phyloP scores from a whole-genome alignment of 2,888 invertebrate species.

The Kryphioiulus occultus region DNA sequence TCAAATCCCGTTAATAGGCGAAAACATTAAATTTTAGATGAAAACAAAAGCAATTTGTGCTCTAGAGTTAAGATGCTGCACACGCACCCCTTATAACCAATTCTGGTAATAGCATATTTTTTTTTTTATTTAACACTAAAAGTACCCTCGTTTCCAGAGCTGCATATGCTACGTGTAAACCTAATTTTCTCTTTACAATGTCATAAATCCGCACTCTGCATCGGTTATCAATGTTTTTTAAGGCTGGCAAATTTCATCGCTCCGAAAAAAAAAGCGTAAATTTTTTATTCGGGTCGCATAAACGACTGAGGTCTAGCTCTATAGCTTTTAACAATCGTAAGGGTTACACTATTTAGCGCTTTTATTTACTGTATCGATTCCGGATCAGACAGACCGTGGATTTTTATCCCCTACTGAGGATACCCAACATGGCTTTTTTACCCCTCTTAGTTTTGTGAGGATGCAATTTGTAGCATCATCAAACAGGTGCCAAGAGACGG shows the following conservation, averaged over 20 bases:
- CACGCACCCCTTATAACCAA: conserved; percentile 11
- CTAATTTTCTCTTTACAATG: conserved; percentile 35
- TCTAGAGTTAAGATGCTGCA: conserved; percentile 28
- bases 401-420: background rate
- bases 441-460: background rate
- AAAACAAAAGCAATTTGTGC: conserved; percentile 10
- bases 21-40: conserved; percentile 30
- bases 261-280: background rate
- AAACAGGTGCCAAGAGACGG: conserved; percentile 46
- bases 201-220: conserved; percentile 22
- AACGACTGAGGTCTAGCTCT: background rate
- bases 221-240: conserved; percentile 35
- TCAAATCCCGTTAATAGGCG: background rate
- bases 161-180: conserved; percentile 26
- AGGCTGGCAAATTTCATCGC: background rate
- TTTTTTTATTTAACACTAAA: conserved; percentile 31
- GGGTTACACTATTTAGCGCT: conserved; percentile 19
- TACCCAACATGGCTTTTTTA: background rate
- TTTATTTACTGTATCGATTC: conserved; percentile 2
- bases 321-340: conserved; percentile 1
- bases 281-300: conserved; percentile 30
- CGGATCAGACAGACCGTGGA: background rate
- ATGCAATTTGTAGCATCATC: conserved; percentile 47
- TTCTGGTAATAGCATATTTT: conserved; percentile 10
- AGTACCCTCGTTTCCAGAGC: background rate